Conservation (phyloP, 2,797 vertebrate species). For the Xenopus petersii region DNA sequence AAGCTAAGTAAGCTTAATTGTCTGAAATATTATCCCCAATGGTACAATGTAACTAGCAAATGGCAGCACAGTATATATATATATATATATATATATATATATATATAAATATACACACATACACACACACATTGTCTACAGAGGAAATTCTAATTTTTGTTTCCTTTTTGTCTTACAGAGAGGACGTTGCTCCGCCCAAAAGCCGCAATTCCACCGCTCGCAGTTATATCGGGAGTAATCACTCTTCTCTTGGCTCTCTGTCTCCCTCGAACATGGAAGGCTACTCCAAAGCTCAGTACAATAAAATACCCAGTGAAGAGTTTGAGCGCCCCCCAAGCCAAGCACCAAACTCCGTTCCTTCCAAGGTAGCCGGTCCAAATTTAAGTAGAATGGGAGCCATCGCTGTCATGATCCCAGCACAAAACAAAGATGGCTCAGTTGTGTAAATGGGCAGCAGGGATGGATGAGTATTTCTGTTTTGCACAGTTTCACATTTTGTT, state of each 20-base stretch:
- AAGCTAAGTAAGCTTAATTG: no score
- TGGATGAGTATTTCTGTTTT: neutral
- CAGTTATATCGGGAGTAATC: conserved; percentile 93
- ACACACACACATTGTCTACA: no score
- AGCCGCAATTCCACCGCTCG: conserved; percentile 90
- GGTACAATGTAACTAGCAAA: no score
- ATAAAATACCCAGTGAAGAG: conserved; percentile 88
- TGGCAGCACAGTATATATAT: no score
- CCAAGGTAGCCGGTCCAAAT: conserved; percentile 87
- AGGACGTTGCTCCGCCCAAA: conserved; percentile 94
- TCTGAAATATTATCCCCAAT: no score
- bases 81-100: no score
- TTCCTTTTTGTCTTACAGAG: conserved; percentile 65
- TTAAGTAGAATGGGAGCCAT: conserved; percentile 96
- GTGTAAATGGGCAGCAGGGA: conserved; percentile 68
- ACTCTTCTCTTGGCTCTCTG: conserved; percentile 94
- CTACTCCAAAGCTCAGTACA: conserved; percentile 84
- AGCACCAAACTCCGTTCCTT: conserved; percentile 65
- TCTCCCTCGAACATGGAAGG: conserved; percentile 95
- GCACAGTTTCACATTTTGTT: neutral
- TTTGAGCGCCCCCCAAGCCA: conserved; percentile 79
- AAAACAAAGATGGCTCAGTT: conserved; percentile 95
- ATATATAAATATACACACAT: no score
- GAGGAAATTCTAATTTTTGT: neutral
- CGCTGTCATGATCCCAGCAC: conserved; percentile 95